These are phyloP conservation scores for Sinodicranocentrus sp. DNA, from an alignment of 2,888 invertebrate species.

Conservation along the genomic window DNA sequence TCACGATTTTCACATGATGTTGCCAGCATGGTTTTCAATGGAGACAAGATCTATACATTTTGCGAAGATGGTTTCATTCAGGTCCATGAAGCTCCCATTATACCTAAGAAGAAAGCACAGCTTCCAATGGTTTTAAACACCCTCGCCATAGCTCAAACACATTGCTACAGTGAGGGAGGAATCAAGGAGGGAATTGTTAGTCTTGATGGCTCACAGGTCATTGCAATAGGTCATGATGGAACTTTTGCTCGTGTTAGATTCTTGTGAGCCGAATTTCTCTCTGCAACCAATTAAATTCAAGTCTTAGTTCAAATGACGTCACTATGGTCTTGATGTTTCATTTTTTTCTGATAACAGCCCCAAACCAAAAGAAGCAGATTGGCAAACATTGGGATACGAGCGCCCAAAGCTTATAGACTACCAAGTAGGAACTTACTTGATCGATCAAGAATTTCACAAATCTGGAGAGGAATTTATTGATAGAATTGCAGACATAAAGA, in stretches of 20 bases:
- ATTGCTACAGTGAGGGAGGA: constrained; percentile 68
- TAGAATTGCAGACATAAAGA: constrained; percentile 53
- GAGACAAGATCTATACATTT: constrained; percentile 70
- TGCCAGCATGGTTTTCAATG: constrained; percentile 61
- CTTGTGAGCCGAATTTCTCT: constrained; percentile 65
- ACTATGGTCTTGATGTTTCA: no score
- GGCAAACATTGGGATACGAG: constrained; percentile 68
- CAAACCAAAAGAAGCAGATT: constrained; percentile 62
- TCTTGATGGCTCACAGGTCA: constrained; percentile 71
- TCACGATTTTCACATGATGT: constrained; percentile 63
- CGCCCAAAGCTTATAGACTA: constrained; percentile 60
- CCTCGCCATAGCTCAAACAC: constrained; percentile 67
- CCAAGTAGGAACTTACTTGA: constrained; percentile 60
- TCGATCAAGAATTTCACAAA: constrained; percentile 60
- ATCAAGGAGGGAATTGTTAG: constrained; percentile 72
- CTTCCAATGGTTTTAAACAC: constrained; percentile 55
- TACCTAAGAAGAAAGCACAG: constrained; percentile 50
- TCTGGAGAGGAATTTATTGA: constrained; percentile 51
- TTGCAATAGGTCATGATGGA: constrained; percentile 72
- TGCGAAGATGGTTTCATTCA: constrained; percentile 69
- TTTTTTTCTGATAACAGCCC: constrained; percentile 17
- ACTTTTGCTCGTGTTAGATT: constrained; percentile 70
- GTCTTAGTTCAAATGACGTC: no score
- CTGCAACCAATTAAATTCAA: no score
- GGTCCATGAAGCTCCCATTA: constrained; percentile 63